Evolutionary conservation across 2,797 vertebrate genomes (phyloP).

Genomic region (Antrozous pallidus): DNA sequence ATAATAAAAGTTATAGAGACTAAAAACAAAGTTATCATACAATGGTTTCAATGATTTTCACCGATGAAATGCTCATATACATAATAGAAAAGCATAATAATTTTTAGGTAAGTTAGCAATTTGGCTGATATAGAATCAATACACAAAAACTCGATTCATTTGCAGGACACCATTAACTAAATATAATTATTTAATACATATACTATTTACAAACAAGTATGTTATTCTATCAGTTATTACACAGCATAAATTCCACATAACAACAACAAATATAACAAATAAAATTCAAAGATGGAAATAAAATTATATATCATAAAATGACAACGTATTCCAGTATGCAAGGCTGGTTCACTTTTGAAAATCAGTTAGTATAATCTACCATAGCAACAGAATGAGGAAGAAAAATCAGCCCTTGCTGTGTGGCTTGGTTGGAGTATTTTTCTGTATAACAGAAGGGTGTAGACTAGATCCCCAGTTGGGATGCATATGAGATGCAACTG

Average conservation of each 20-base stretch:
- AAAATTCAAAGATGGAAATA: neutral
- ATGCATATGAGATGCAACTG: too few relatives aligned
- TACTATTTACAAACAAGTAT: neutral
- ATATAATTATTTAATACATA: neutral
- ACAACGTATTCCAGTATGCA: neutral
- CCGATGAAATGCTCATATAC: neutral
- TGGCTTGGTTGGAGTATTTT: too few relatives aligned
- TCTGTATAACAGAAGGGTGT: too few relatives aligned
- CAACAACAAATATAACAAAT: neutral
- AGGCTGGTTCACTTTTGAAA: neutral
- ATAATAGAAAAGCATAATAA: neutral
- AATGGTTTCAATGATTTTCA: neutral
- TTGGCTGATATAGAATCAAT: neutral
- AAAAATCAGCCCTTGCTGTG: neutral
- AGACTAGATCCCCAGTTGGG: too few relatives aligned
- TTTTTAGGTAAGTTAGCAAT: neutral
- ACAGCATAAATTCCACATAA: neutral
- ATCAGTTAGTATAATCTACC: neutral
- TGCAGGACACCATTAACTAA: neutral
- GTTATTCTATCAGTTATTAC: neutral
- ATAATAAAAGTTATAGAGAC: neutral
- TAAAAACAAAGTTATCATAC: neutral
- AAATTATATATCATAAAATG: neutral
- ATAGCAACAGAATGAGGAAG: neutral
- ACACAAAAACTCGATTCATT: neutral